Base-by-base conservation (phyloP, 2,797 vertebrate genomes). In the Aplochiton taeniatus region DNA sequence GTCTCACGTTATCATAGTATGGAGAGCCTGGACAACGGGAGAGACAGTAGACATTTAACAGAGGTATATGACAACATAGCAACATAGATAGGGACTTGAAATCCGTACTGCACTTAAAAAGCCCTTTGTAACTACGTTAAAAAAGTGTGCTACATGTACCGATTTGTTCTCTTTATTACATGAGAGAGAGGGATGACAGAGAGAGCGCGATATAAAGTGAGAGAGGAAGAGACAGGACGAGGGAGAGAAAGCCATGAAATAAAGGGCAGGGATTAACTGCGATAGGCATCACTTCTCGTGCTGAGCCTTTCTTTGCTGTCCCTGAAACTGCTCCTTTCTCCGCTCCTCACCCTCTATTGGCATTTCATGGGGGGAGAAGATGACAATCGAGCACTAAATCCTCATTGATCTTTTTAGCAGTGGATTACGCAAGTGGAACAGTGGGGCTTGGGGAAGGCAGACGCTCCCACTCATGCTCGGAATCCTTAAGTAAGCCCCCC, bases 1-100 rank as follows among this genome's bases (percentile, higher is more conserved):
- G 97, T 46, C 96, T 92, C 74, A 98, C 96, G 0, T 98, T 98
- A 75, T 98, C 96, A 0, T 98, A 98, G 88, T 98, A 98, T 0
- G 97, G 96, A 63, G 97, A 98, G 19, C 96, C 96, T 98, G 73
- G 16, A 48, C 41, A 0, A 54, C 72, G 10, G 83, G 41, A 72
- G n/a, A 58, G 20, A 61, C 4, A 68, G 43, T 66, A 7, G 18
- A 47, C 45, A 16, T 42, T 47, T 47, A 69, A 47, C 47, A 8
- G 53, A 18, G 11, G 13, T 43, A 19, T 58, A 66, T 59, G 3
- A 51, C 11, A 64, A 58, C 31, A 59, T 10, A 48, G 46, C 10
- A 48, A n/a, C 2, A 48, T 2, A 48, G 13, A 14, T 48, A 48
- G 46, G 1, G 46, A 48, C 46, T 2, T 9, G 8, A 14, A 9